A percentile compares a stretch with the other conserved stretches of the same genome.
phyloP scores from a whole-genome alignment of 2,113 vertebrate genomes.

The Clinocottus analis region DNA sequence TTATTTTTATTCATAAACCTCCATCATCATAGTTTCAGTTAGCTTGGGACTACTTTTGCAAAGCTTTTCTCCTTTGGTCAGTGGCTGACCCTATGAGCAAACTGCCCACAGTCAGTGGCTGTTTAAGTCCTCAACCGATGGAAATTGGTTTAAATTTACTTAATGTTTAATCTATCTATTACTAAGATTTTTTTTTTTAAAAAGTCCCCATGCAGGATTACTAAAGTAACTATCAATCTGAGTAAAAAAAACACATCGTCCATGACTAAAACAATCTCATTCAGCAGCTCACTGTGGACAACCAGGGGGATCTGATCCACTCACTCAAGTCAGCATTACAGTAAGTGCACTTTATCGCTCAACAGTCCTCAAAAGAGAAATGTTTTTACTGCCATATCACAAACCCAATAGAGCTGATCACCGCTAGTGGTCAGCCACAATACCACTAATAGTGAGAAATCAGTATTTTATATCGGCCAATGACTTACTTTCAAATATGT shows the following conservation, averaged over 20 bases:
- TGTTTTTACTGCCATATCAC: conserved; percentile 5
- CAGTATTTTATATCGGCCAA: background rate
- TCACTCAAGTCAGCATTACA: background rate
- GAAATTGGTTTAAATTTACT: no score
- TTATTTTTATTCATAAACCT: background rate
- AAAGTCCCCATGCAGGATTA: no score
- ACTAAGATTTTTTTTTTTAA: no score
- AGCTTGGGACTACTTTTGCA: background rate
- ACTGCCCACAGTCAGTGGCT: background rate
- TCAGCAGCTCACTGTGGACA: conserved; percentile 3
- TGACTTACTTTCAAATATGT: background rate
- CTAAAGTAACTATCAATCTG: no score
- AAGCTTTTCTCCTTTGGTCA: background rate
- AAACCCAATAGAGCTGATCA: background rate
- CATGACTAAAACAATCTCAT: background rate
- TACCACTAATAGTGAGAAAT: conserved; percentile 18
- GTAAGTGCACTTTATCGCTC: conserved; percentile 15
- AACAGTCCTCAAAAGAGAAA: background rate
- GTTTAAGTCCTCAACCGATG: background rate
- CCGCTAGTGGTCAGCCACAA: background rate
- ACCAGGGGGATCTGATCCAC: background rate
- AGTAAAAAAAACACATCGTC: background rate
- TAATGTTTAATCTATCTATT: no score
- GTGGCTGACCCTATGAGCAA: background rate
- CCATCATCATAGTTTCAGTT: background rate